Conservation (phyloP, 2,113 vertebrate species). For the Podarcis muralis region DNA sequence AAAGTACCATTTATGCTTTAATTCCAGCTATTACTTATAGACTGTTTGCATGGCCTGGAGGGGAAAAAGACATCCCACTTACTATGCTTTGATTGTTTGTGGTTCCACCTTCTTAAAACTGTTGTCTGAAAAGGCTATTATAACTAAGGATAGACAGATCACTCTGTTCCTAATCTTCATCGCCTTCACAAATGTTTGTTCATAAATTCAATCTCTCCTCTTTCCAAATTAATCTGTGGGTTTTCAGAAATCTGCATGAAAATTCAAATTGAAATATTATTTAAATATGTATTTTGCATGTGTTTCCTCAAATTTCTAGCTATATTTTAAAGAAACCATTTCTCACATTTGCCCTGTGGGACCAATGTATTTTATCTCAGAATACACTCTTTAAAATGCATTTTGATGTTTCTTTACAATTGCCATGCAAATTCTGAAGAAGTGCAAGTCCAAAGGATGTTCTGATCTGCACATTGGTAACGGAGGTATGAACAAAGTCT, state of each 20-base stretch:
- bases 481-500: not conserved
- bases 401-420: no score
- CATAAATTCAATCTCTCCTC: no score
- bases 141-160: not conserved
- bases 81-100: not conserved
- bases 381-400: no score
- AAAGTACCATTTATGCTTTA: conserved; percentile 12
- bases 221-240: no score
- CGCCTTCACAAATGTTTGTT: no score
- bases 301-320: no score
- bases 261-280: no score
- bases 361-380: no score
- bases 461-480: not conserved
- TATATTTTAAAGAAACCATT: no score
- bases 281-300: no score
- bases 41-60: not conserved
- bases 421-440: not conserved
- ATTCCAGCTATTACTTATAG: conserved; percentile 20
- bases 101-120: not conserved
- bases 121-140: not conserved
- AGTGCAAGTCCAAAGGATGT: not conserved
- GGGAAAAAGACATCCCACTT: not conserved
- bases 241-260: no score
- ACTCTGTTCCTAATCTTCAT: not conserved
- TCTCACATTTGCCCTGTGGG: no score